A percentile compares a stretch with the other conserved stretches of the same genome.
These are phyloP conservation scores for Apodemia hepburni DNA, from an alignment of 2,888 invertebrate genomes.

Conservation along the genomic window DNA sequence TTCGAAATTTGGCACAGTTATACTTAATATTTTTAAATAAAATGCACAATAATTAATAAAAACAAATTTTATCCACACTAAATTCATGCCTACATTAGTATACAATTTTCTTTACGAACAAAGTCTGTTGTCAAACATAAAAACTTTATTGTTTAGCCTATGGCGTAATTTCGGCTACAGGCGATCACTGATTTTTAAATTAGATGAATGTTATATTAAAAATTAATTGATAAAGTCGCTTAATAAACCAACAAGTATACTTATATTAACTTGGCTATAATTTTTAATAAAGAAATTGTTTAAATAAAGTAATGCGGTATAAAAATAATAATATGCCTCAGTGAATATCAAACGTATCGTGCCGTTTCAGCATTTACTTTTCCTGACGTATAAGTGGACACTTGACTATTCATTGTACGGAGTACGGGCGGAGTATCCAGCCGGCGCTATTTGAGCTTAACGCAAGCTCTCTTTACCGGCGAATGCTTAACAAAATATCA, in stretches of 20 bases:
- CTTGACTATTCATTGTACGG: conserved; percentile 34
- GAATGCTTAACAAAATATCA: conserved; percentile 2
- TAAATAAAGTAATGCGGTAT: conserved; percentile 18
- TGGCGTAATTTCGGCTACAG: no score
- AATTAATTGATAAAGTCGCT: not conserved
- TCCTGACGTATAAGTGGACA: conserved; percentile 31
- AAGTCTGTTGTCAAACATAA: no score
- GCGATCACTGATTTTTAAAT: no score
- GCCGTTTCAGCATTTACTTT: conserved; percentile 34
- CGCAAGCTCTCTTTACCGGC: conserved; percentile 24
- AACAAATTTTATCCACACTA: no score
- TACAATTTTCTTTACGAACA: no score
- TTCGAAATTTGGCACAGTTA: no score
- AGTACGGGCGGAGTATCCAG: conserved; percentile 18
- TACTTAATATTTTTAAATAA: no score
- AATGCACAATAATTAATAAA: no score
- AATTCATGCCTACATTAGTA: no score
- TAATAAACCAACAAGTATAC: not conserved
- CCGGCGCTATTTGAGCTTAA: conserved; percentile 25
- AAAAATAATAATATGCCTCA: conserved; percentile 24
- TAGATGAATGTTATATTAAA: not conserved
- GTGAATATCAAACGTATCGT: conserved; percentile 30
- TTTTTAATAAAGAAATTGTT: not conserved
- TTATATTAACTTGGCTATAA: not conserved
- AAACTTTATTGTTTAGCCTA: no score